Conservation (phyloP, 1,140 invertebrate genomes). For the Magallana ariakensis region DNA sequence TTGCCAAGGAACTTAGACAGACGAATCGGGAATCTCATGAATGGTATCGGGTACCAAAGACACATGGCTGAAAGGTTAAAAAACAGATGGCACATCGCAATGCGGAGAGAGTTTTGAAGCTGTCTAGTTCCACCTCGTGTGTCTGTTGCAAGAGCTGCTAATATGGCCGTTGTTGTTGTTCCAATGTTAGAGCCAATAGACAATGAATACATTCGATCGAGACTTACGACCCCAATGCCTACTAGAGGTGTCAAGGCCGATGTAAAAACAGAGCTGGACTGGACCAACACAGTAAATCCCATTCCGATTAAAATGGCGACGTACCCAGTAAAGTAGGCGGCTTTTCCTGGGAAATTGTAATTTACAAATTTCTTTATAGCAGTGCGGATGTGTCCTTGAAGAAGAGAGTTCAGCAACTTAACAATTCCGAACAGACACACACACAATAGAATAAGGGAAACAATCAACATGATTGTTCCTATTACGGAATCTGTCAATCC, state of each 20-base stretch:
- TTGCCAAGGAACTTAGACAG: slow-evolving; percentile 82
- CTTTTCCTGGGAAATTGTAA: slow-evolving; percentile 80
- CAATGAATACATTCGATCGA: slow-evolving; percentile 84
- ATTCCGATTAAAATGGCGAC: slow-evolving; percentile 82
- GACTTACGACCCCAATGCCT: slow-evolving; percentile 83
- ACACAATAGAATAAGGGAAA: slow-evolving; percentile 81
- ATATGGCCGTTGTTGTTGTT: slow-evolving; percentile 83
- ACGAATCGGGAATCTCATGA: slow-evolving; percentile 81
- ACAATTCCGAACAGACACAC: slow-evolving; percentile 83
- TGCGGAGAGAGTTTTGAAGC: slow-evolving; percentile 81
- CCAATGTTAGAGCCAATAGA: slow-evolving; percentile 84
- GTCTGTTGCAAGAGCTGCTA: slow-evolving; percentile 81
- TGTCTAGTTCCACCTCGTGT: slow-evolving; percentile 54
- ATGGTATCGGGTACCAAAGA: slow-evolving; percentile 84
- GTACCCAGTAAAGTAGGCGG: slow-evolving; percentile 81
- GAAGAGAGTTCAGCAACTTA: slow-evolving; percentile 81
- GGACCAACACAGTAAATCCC: slow-evolving; percentile 83
- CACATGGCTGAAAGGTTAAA: slow-evolving; percentile 80
- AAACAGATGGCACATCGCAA: slow-evolving; percentile 82
- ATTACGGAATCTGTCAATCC: slow-evolving; percentile 76
- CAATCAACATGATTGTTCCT: slow-evolving; percentile 80
- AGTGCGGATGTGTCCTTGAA: slow-evolving; percentile 79
- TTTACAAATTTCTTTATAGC: slow-evolving; percentile 82
- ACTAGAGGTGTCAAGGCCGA: slow-evolving; percentile 84
- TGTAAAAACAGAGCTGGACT: slow-evolving; percentile 85